Conservation (phyloP, 2,113 vertebrate genomes). For the Zosterops lateralis region DNA sequence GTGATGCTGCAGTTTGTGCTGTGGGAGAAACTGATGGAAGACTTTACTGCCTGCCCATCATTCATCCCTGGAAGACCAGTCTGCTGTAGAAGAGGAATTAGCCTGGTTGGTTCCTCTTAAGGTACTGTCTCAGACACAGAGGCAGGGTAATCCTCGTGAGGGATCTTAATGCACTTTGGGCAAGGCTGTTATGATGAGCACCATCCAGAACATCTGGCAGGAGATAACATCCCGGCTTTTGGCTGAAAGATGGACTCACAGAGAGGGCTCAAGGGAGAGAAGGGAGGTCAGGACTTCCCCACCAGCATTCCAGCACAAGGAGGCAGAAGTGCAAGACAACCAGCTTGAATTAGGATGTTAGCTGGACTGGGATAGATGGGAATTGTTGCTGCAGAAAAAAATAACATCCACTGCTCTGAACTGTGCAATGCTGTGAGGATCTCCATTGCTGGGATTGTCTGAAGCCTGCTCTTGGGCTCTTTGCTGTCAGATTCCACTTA, state of each 20-base stretch:
- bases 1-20: background rate
- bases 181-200: background rate
- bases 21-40: background rate
- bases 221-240: background rate
- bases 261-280: background rate
- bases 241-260: background rate
- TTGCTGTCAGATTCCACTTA: background rate
- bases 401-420: background rate
- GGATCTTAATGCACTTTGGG: rapidly evolving
- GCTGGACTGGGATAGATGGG: background rate
- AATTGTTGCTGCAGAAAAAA: background rate
- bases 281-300: background rate
- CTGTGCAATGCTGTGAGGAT: background rate
- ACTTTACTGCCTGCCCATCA: background rate
- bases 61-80: background rate
- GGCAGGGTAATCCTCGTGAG: background rate
- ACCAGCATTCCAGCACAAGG: background rate
- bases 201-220: background rate
- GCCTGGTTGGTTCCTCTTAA: background rate
- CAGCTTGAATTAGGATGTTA: background rate
- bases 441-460: background rate
- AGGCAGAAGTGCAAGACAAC: background rate
- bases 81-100: background rate
- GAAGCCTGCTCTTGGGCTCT: background rate
- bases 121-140: background rate